Evolutionary conservation across 2,888 invertebrate genomes (phyloP), one percentile per base, ranked within the genome.

Genomic region (Serripes groenlandicus): DNA sequence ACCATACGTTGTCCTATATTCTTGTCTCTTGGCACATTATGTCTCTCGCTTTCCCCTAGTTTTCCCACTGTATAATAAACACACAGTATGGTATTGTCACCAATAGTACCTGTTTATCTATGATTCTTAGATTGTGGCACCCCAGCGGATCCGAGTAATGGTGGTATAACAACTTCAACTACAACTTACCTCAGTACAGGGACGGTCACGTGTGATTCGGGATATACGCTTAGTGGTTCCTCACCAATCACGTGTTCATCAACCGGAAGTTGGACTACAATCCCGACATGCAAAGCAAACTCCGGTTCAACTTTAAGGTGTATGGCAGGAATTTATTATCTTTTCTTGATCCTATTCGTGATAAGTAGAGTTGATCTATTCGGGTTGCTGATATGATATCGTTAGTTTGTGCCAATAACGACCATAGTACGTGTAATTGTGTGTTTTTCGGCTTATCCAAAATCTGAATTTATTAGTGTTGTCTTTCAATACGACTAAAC

Each of bases 201-300:
- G 26, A 66, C 66, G 7, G 66, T 66, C 66, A 66, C 66, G 42
- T 66, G 66, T 66, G n/a, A 66, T 30, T 18, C 66, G 26, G 66
- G 66, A 26, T 66, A 66, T 42, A 35, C 66, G 15, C 37, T 66
- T 23, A 37, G 37, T 66, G 66, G 66, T 28, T 37, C 66, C 7
- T 66, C 66, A 42, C 35, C 66, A 18, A 66, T 66, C 66, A 66
- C 66, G 66, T 66, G 66, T 42, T 66, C 66, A 4, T n/a, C 66
- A 66, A 35, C 66, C 66, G 66, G 66, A 26, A 11, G n/a, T 5
- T 66, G 66, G 66, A 66, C 66, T 3, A 66, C 66, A 11, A 66
- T 42, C 15, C 66, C 66, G 26, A 66, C 66, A 5, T 66, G 66
- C 28, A n/a, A n/a, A n/a, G n/a, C n/a, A n/a, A 23, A 21, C 4